Base-by-base conservation (phyloP, 2,113 vertebrate species). In the Tichodroma muraria region DNA sequence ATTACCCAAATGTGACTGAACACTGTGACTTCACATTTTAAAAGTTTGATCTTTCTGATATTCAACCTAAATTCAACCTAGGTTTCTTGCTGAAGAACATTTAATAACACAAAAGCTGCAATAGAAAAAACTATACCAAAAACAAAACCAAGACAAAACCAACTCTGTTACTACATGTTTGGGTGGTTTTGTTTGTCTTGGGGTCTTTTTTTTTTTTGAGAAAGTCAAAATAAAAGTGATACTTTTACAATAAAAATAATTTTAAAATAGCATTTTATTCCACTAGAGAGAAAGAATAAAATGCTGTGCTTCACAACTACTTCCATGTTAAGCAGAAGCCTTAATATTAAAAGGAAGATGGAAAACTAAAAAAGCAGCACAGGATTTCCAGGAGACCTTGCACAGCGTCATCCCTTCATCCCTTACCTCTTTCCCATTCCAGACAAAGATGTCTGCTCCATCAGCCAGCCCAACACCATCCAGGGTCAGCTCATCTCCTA, bases 361-460 rank as follows among this genome's bases (percentile, higher is more conserved):
- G 6, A 45, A 40, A 22, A 31, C 17, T 33, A 23, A 17, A 18
- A 35, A 28, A 80, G 27, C 10, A 57, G 23, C 24, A 25, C 6
- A 45, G 22, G 6, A 65, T 59, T 83, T 59, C 19, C 63, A 53
- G 50, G 30, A 88, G 10, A 61, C 10, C 37, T 45, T 10, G 44
- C 4, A 24, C 1, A 63, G 11, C 11, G 10, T 53, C 20, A 22
- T 61, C 30, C n/a, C n/a, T n/a, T n/a, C n/a, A n/a, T 47, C 76
- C 61, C 88, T 98, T 97, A 99, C 99, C 98, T 99, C 98, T 83
- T 97, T 98, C 64, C 99, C 99, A 69, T 99, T 99, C 99, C 99
- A 99, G 33, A 99, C 97, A 66, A 99, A 99, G 94, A 99, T 65
- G 63, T 99, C 98, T 85, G 98, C 96, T 93, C 98, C 98, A 45